Percentiles rank a stretch among this genome's conserved stretches.
Evolutionary conservation across 2,113 vertebrate species (phyloP).

Genomic region (Meles meles): DNA sequence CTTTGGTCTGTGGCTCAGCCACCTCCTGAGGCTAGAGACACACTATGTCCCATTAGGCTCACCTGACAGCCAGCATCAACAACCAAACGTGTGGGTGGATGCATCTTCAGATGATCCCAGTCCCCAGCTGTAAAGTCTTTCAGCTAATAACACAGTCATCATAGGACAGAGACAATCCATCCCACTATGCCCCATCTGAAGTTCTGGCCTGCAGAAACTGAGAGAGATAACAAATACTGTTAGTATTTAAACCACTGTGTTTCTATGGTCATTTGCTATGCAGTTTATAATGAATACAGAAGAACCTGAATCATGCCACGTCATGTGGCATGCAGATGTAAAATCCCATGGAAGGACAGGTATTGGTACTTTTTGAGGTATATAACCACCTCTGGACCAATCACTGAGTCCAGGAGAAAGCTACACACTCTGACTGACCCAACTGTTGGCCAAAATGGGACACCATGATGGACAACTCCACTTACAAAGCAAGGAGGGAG

Average conservation of each 20-base stretch:
- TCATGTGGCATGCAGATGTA: neutral
- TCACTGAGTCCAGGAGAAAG: neutral
- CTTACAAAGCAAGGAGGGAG: neutral
- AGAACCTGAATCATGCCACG: neutral
- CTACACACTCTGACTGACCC: too few species aligned
- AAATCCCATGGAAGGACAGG: neutral
- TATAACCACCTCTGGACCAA: neutral
- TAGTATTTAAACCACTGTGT: neutral
- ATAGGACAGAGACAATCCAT: neutral
- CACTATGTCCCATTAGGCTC: neutral
- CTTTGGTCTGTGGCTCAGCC: neutral
- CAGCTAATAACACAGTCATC: neutral
- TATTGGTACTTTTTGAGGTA: neutral
- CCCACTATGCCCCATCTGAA: neutral
- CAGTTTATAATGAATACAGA: neutral
- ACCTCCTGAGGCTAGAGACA: neutral
- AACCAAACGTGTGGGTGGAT: neutral
- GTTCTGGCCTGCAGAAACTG: neutral
- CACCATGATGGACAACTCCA: neutral
- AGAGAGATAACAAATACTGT: neutral
- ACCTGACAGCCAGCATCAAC: neutral
- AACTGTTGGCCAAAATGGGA: neutral
- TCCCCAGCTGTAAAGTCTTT: neutral
- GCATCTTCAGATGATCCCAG: neutral
- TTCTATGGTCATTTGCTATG: neutral